Evolutionary conservation across 2,113 vertebrate species (phyloP), one percentile per base, ranked within the genome.

Genomic region (Barnardius zonarius): DNA sequence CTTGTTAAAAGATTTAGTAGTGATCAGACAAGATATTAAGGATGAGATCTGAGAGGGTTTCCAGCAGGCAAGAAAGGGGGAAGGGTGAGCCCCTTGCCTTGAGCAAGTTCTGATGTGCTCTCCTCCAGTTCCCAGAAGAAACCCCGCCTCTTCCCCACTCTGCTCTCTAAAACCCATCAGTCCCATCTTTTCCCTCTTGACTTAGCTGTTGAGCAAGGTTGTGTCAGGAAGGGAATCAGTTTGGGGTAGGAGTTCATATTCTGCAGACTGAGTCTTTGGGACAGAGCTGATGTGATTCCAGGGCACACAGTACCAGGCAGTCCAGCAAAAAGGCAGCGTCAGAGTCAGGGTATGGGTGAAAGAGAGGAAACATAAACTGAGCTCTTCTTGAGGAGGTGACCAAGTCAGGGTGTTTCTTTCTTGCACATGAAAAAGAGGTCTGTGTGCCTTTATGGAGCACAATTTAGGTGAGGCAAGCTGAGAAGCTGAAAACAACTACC

Each of bases 221-320:
- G 31, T 41, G 15, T 17, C 3, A 2, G 10, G 39, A 82, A 66
- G 18, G 7, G 52, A 52, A 81, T 75, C 48, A 51, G 17, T 49
- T 78, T 61, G 17, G 35, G 15, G 17, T 2, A 43, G 13, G 28
- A 75, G 62, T 13, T 83, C 23, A 17, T 1, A 5, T 70, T 20
- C 1, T 1, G 8, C 35, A 37, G 28, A 63, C 17, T 0, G 2
- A 54, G 35, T 31, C 55, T 69, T 48, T 48, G 35, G 57, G 44
- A 52, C 0, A 3, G 7, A 82, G 5, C 39, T 73, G 57, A 10
- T 1, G 0, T 31, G 27, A 63, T 0, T 0, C 15, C 76, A 75
- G 55, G 46, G 43, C 25, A 41, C 31, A 48, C 23, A 83, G 37
- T 20, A 17, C 14, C 0, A 0, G 23, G 5, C 8, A 59, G 39